Base-by-base conservation (phyloP, 2,888 invertebrate species). In the Metalampra italica region DNA sequence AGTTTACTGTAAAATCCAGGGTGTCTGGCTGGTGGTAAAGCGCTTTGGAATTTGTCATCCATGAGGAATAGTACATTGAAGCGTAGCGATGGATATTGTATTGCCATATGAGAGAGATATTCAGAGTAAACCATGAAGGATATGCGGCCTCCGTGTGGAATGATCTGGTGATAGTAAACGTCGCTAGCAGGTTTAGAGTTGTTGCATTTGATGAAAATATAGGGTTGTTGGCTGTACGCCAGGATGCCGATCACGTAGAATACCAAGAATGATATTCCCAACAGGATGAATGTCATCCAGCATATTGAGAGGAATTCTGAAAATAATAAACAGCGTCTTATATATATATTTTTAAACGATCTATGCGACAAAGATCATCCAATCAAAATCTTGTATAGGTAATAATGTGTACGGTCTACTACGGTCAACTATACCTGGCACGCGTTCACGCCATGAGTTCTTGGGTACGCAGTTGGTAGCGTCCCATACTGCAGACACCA, bases 231-330 rank as follows among this genome's bases (percentile, higher is more conserved):
- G 45, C 71, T 64, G 53, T 77, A 78, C 0, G 74, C 69, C 14
- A 76, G 74, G 62, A 82, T 39, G 1, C 79, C 79, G 42, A 87
- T 50, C 7, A 75, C 71, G 53, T 80, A 86, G 61, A 86, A 78
- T 8, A 81, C 71, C 7, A 86, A 59, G 49, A 82, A 77, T 1
- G 80, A 78, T 60, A 86, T 78, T 30, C 78, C 78, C 12, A 87
- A 55, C 15, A 87, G 60, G 50, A 82, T 75, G 7, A 80, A 55
- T 1, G 85, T 78, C 78, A 87, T 82, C 86, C 88, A 87, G 57
- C 82, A 85, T 43, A 80, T 78, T 7, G 85, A 83, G 43, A 85
- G 54, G 29, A 78, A 71, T 64, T 88, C 88, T 89, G 84, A 41
- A 83, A 82, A 47, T 36, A 54, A 49, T 41, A 50, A 12, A 45